Evolutionary conservation across 2,888 invertebrate genomes (phyloP).

Genomic region (Idaea straminata): DNA sequence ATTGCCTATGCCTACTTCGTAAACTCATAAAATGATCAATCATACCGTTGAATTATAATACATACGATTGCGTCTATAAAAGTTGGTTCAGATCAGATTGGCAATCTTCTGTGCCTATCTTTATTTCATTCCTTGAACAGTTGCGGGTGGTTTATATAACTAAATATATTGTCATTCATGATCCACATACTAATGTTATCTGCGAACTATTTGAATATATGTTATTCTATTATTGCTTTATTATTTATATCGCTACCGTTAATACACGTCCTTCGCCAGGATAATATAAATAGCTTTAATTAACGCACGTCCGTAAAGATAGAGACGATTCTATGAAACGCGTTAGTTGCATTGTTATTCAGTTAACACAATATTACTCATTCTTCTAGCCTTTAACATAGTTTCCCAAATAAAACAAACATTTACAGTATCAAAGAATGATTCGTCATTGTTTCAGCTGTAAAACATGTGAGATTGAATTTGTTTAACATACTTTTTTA

Average conservation of each 20-base stretch:
- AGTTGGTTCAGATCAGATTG: constrained; percentile 59
- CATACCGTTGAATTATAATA: constrained; percentile 71
- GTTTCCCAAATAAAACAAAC: neutral
- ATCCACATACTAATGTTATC: constrained; percentile 24
- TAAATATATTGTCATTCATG: constrained; percentile 22
- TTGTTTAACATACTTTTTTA: neutral
- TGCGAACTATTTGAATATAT: constrained; percentile 9
- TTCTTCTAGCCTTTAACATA: neutral
- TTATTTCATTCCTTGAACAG: constrained; percentile 28
- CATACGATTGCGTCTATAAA: constrained; percentile 49
- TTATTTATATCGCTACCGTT: neutral
- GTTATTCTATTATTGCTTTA: constrained; percentile 10
- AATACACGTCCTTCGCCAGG: neutral
- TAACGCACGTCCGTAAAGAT: neutral
- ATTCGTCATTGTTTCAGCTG: constrained; percentile 8
- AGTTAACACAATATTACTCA: neutral
- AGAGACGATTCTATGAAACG: neutral
- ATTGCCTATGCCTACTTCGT: constrained; percentile 72
- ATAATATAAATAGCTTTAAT: neutral
- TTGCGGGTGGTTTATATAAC: constrained; percentile 26
- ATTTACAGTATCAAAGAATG: neutral
- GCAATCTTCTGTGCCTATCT: constrained; percentile 48
- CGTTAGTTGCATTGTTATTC: neutral
- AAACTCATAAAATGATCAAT: constrained; percentile 74
- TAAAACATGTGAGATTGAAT: neutral